Percentiles rank a stretch among this genome's conserved stretches.
Conservation (phyloP, 2,888 invertebrate genomes). For the Lepidocyrtoides sp. region DNA sequence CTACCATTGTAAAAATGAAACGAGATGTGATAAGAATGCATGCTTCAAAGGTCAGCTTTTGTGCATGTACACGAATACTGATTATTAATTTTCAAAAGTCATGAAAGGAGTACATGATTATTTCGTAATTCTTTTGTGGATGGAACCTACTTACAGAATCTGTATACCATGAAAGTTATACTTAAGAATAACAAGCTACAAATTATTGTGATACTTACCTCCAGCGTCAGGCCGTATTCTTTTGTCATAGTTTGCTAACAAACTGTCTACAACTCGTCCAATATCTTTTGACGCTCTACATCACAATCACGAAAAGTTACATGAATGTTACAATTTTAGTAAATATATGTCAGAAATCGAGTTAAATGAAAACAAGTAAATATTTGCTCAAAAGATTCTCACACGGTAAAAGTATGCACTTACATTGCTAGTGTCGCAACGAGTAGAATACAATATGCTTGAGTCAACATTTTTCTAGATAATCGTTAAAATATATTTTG, state of each 20-base stretch:
- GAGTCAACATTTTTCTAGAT: constrained; percentile 2
- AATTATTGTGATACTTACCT: constrained; percentile 56
- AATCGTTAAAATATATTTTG: too few species aligned
- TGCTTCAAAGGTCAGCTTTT: background rate
- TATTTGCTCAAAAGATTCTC: too few species aligned
- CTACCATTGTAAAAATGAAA: background rate
- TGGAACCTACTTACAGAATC: too few species aligned
- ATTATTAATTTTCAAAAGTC: too few species aligned
- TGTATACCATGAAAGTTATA: too few species aligned
- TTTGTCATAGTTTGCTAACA: constrained; percentile 77
- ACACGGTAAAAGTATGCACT: too few species aligned
- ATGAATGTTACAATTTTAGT: background rate
- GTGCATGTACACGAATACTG: too few species aligned
- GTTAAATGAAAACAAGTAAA: too few species aligned
- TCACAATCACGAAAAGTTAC: background rate
- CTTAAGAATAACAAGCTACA: too few species aligned
- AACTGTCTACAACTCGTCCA: constrained; percentile 56
- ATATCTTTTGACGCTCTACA: constrained; percentile 67
- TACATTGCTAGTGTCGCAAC: constrained; percentile 1
- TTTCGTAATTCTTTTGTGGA: too few species aligned
- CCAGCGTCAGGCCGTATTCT: constrained; percentile 60
- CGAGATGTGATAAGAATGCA: background rate
- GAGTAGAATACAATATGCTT: background rate
- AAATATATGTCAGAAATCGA: too few species aligned
- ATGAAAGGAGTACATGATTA: too few species aligned